Conservation (phyloP, 2,888 invertebrate species). For the Stenchaetothrips biformis region DNA sequence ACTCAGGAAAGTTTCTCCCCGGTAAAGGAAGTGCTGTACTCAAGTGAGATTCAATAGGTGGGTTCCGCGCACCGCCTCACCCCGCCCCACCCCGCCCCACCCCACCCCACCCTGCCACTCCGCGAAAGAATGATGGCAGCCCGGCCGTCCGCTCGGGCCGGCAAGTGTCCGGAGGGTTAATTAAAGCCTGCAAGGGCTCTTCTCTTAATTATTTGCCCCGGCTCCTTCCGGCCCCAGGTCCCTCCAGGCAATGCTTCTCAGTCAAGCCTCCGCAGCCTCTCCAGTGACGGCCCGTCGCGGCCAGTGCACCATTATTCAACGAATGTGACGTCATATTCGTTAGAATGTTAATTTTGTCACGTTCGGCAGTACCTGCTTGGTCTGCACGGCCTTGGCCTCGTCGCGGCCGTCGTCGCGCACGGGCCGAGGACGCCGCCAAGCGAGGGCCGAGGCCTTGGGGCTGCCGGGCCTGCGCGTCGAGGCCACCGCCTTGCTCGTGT, state of each 20-base stretch:
- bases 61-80: too few species aligned
- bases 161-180: constrained; percentile 3
- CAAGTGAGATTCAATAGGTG: too few species aligned
- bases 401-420: not conserved
- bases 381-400: not conserved
- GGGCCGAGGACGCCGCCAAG: too few species aligned
- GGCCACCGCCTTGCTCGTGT: not conserved
- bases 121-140: not conserved
- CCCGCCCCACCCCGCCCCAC: not conserved
- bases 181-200: constrained; percentile 2
- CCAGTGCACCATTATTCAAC: not conserved
- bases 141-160: not conserved
- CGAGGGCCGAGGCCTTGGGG: not conserved
- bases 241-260: not conserved
- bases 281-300: too few species aligned
- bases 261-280: not conserved
- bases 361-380: not conserved
- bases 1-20: too few species aligned
- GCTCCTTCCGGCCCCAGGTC: not conserved
- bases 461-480: not conserved
- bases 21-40: too few species aligned
- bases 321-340: too few species aligned
- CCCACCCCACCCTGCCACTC: not conserved
- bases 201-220: not conserved
- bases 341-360: not conserved